phyloP scores from a whole-genome alignment of 1,140 invertebrate genomes.

The Tyrophagus putrescentiae region DNA sequence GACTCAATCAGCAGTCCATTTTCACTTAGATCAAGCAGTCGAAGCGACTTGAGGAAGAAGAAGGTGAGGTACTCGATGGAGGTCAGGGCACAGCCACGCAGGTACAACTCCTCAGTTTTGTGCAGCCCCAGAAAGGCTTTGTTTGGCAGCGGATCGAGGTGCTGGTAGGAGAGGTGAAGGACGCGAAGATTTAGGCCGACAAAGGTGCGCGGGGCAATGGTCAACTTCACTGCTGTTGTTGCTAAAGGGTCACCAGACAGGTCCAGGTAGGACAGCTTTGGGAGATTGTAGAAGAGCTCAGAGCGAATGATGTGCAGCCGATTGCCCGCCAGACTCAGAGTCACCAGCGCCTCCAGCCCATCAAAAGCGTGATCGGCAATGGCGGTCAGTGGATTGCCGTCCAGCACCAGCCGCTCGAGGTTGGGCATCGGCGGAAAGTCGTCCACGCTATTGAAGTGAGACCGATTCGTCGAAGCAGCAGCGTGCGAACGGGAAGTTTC shows the following conservation, averaged over 20 bases:
- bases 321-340: slow-evolving; percentile 19
- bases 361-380: slow-evolving; percentile 20
- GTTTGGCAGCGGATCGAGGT: slow-evolving; percentile 4
- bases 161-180: slow-evolving; percentile 18
- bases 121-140: slow-evolving; percentile 20
- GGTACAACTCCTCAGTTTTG: slow-evolving; percentile 20
- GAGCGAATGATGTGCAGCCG: slow-evolving; percentile 3
- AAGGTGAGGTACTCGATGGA: slow-evolving; percentile 22
- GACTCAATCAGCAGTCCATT: slow-evolving; percentile 17
- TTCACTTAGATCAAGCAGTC: slow-evolving; percentile 21
- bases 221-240: neutral
- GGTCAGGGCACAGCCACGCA: slow-evolving; percentile 14
- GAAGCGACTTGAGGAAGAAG: slow-evolving; percentile 19
- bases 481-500: slow-evolving; percentile 3
- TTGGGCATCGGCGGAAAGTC: slow-evolving; percentile 23
- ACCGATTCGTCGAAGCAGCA: slow-evolving; percentile 7
- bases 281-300: slow-evolving; percentile 14
- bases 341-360: neutral
- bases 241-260: slow-evolving; percentile 4
- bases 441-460: neutral
- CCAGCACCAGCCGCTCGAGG: slow-evolving; percentile 9
- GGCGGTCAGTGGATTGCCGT: slow-evolving; percentile 11
- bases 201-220: slow-evolving; percentile 14
- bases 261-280: slow-evolving; percentile 13
- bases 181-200: slow-evolving; percentile 14